These are phyloP conservation scores for Cariama cristata DNA, from an alignment of 2,113 vertebrate species.

Conservation along the genomic window DNA sequence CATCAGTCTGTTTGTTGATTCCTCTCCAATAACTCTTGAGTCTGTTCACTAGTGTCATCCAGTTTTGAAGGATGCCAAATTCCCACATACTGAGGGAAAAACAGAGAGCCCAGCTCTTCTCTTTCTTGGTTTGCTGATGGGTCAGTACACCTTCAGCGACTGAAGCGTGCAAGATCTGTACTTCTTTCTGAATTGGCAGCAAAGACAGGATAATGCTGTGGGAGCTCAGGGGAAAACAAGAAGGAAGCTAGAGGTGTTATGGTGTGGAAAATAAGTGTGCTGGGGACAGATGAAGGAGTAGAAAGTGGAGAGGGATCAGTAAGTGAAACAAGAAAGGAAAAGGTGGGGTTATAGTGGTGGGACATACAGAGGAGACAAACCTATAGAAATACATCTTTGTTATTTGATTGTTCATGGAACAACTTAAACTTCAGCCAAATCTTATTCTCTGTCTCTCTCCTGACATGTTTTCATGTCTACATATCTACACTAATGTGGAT, in stretches of 20 bases:
- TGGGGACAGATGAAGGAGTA: neutral
- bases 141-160: neutral
- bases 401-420: neutral
- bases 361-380: neutral
- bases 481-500: neutral
- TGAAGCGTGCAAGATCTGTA: neutral
- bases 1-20: neutral
- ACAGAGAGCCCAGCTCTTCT: neutral
- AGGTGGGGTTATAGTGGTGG: neutral
- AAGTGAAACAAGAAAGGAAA: neutral
- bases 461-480: neutral
- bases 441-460: neutral
- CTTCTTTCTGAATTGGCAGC: neutral
- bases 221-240: neutral
- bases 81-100: neutral
- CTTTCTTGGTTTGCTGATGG: neutral
- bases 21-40: neutral
- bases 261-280: neutral
- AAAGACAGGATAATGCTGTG: neutral
- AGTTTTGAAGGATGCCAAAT: neutral
- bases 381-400: neutral
- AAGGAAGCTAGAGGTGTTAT: neutral
- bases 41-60: neutral
- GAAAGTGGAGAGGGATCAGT: neutral
- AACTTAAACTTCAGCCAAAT: neutral